These are phyloP conservation scores for Clanis bilineata DNA, from an alignment of 2,888 invertebrate genomes.

Conservation along the genomic window DNA sequence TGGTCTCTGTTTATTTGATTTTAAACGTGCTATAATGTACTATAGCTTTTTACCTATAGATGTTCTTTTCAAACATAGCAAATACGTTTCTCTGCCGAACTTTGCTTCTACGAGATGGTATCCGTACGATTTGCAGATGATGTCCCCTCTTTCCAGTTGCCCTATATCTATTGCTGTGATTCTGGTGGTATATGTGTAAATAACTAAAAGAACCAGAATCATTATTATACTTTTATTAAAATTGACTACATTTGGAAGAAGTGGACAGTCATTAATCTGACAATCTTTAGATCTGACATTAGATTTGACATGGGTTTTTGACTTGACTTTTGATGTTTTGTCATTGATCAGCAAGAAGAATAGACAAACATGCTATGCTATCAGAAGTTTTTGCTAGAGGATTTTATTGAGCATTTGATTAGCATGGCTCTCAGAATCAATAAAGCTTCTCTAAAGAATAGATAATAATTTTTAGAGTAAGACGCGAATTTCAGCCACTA, in stretches of 20 bases:
- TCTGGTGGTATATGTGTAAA: background rate
- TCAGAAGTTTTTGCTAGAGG: no score
- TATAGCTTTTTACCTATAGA: conserved; percentile 57
- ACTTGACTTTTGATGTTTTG: background rate
- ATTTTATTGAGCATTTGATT: no score
- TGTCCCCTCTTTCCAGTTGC: conserved; percentile 21
- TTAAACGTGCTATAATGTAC: no score
- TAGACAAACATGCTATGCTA: no score
- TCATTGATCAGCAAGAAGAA: background rate
- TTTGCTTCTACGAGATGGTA: conserved; percentile 50
- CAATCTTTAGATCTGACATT: no score
- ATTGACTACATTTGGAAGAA: background rate
- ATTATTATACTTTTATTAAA: background rate
- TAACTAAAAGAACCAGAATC: background rate
- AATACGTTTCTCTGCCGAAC: conserved; percentile 57
- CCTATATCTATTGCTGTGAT: background rate
- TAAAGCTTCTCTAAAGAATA: no score
- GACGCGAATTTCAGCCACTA: no score
- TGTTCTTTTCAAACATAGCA: conserved; percentile 54
- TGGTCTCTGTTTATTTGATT: no score
- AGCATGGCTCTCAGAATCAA: no score
- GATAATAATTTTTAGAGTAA: no score
- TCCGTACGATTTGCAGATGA: conserved; percentile 44
- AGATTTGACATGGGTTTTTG: no score
- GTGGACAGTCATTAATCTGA: background rate